Evolutionary conservation across 2,113 vertebrate genomes (phyloP), one percentile per base, ranked within the genome.

Genomic region (Sapajus apella): DNA sequence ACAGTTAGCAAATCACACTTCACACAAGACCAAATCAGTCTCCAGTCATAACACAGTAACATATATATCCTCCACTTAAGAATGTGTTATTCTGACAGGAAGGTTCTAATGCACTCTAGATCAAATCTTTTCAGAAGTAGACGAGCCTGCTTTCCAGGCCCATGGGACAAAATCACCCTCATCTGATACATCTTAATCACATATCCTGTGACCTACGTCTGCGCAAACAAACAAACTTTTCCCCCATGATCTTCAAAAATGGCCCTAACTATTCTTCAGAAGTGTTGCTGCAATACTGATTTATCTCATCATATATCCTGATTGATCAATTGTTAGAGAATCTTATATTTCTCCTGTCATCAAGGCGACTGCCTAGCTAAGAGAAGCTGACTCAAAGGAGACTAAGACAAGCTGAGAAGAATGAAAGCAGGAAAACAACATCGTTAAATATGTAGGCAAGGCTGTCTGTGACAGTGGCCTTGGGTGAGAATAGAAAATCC

Each of bases 371-470:
- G 8, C 18, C 40, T 55, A 35, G n/a, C 61, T 95, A 55, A 81
- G 47, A 30, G 11, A 16, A 43, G 10, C 3, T 52, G 21, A 35
- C 21, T 16, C 9, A 6, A 23, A 58, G 7, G 14, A 47, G 43
- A 37, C 5, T 5, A 55, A 17, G 64, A 37, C 30, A 16, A 23
- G 3, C 4, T 21, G 50, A 73, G 32, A 30, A 4, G 27, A 13
- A 5, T 37, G 52, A 50, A 30, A 50, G 6, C 32, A 64, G 16
- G 21, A 10, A 47, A 98, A 94, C 98, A 32, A 17, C 30, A 11
- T 45, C 18, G 70, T 35, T 43, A 43, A 6, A 43, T 43, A 43
- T 4, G 43, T 43, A 43, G 43, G 43, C 61, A 55, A 6, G 21
- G 0, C 45, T 79, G n/a, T 9, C 30, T 45, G 6, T 7, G 45